Conservation (phyloP, 2,888 invertebrate genomes). For the Tachina lurida region DNA sequence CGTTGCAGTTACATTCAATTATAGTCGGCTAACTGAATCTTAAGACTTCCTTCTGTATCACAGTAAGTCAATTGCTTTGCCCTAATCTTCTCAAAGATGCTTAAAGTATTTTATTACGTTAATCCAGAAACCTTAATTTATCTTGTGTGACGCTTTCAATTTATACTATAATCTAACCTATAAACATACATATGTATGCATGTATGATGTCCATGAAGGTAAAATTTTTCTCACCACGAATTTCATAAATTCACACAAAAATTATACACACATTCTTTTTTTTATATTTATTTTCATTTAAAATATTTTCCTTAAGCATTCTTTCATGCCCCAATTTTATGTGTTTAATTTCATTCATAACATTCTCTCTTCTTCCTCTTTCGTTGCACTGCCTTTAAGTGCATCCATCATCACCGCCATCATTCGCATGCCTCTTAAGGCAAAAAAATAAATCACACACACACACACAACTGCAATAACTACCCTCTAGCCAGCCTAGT, state of each 20-base stretch:
- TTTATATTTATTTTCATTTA: not conserved
- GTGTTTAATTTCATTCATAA: conserved; percentile 61
- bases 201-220: not conserved
- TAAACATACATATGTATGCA: no score
- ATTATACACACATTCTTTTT: not conserved
- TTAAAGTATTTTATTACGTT: not conserved
- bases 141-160: not conserved
- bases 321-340: conserved; percentile 51
- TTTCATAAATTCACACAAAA: conserved; percentile 32
- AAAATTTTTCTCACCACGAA: conserved; percentile 22
- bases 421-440: conserved; percentile 39
- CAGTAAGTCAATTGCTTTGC: not conserved
- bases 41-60: no score
- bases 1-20: no score
- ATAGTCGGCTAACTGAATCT: no score
- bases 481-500: no score
- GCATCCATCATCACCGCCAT: conserved; percentile 60
- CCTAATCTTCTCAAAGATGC: not conserved
- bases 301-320: conserved; percentile 42
- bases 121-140: conserved; percentile 1
- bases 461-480: conserved; percentile 9
- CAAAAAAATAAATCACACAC: not conserved
- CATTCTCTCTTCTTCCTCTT: conserved; percentile 23
- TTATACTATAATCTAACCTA: no score
- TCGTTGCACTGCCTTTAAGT: conserved; percentile 51